Evolutionary conservation across 1,140 invertebrate genomes (phyloP), one percentile per base, ranked within the genome.

Genomic region (Cardiocondyla obscurior): DNA sequence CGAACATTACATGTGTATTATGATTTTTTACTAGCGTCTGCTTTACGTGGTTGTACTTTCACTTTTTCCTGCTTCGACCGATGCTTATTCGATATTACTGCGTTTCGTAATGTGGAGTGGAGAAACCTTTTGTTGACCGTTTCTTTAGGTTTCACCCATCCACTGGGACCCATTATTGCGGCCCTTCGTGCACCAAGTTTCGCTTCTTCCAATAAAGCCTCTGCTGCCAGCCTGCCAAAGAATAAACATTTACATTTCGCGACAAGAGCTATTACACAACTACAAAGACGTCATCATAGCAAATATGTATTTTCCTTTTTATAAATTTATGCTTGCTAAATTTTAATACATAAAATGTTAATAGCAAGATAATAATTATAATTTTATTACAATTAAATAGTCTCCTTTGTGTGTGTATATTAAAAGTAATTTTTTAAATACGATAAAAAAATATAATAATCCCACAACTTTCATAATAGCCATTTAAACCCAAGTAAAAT

Each of bases 41-140:
- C 0, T 30, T 77, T 53, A 60, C 42, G 12, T 12, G 81, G 46
- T 60, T 67, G 70, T 53, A 55, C 57, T 69, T 73, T 88, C 16
- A 42, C 12, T 77, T 88, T 90, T 8, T 86, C 85, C 62, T 77
- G 90, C n/a, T 64, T 81, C 30, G 86, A 67, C 55, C 85, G 88
- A 42, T 91, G 85, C 46, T 87, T 93, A 60, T 94, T 94, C 6
- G 93, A 91, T 55, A 91, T 49, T 42, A 94, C 89, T 12, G 85
- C 92, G 86, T 93, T 94, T 53, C 91, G 82, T 28, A 94, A 73
- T 5, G 93, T 94, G 1, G 93, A 93, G 74, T 93, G 91, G 25
- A 96, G 92, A 87, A 96, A 96, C 81, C 94, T 93, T 93, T 96
- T 96, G 85, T 96, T 96, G 12, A 95, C 92, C 86, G 94, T 95